These are phyloP conservation scores for Arge pagana DNA, from an alignment of 2,888 invertebrate genomes.

Conservation along the genomic window DNA sequence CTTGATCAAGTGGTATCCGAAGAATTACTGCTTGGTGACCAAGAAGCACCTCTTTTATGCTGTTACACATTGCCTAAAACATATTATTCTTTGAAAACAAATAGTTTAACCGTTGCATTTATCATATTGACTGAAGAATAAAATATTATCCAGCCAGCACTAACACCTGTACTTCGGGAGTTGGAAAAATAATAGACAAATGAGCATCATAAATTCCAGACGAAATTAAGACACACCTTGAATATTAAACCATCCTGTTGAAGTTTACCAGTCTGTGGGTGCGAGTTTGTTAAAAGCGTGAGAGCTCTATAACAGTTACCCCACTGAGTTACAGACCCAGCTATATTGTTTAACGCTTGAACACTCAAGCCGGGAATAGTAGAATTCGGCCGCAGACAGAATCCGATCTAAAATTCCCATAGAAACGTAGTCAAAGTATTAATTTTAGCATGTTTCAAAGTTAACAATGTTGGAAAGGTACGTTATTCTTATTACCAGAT, in stretches of 20 bases:
- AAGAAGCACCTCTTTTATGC: slow-evolving; percentile 49
- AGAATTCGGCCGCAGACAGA: slow-evolving; percentile 41
- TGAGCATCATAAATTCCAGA: neutral
- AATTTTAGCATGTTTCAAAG: neutral
- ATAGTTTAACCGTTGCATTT: too few species aligned
- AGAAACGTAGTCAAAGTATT: neutral
- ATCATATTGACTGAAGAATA: slow-evolving; percentile 10
- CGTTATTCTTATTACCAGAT: slow-evolving; percentile 32
- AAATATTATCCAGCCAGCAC: too few species aligned
- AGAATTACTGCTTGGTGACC: slow-evolving; percentile 49
- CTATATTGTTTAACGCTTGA: slow-evolving; percentile 39
- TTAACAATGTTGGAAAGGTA: neutral
- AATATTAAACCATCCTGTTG: slow-evolving; percentile 50
- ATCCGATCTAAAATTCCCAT: slow-evolving; percentile 38
- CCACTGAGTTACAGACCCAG: slow-evolving; percentile 43
- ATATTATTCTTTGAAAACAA: too few species aligned
- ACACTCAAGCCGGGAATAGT: slow-evolving; percentile 40
- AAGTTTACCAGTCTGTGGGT: slow-evolving; percentile 40
- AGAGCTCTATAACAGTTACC: slow-evolving; percentile 52
- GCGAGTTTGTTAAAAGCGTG: slow-evolving; percentile 36
- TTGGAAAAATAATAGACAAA: neutral
- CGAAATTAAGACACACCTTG: slow-evolving; percentile 33
- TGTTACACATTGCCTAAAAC: slow-evolving; percentile 48
- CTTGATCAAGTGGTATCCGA: slow-evolving; percentile 37
- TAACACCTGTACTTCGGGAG: too few species aligned